A percentile compares a stretch with the other conserved stretches of the same genome.
These are phyloP conservation scores for Mesochorus sp. DNA, from an alignment of 2,888 invertebrate species.

Conservation along the genomic window DNA sequence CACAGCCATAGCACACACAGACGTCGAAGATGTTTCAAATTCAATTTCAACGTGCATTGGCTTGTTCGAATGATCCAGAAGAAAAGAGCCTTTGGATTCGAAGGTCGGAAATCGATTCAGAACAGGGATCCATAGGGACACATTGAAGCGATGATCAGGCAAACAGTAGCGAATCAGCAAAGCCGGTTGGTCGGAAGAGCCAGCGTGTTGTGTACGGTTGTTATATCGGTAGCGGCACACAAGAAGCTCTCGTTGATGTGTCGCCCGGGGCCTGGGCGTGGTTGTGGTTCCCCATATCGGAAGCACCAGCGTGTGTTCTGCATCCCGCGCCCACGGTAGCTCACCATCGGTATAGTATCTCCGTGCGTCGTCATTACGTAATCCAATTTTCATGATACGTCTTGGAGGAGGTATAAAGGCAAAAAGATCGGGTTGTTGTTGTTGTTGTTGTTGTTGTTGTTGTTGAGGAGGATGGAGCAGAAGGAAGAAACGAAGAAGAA, in stretches of 20 bases:
- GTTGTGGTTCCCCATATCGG: slow-evolving; percentile 66
- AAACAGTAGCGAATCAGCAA: slow-evolving; percentile 12
- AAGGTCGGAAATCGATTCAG: neutral
- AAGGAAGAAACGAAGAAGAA: slow-evolving; percentile 11
- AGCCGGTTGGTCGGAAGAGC: neutral
- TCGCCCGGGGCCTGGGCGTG: slow-evolving; percentile 80
- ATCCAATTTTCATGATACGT: slow-evolving; percentile 71
- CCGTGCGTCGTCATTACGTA: slow-evolving; percentile 72
- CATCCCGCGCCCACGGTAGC: slow-evolving; percentile 56
- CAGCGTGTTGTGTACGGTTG: neutral
- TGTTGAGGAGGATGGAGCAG: neutral
- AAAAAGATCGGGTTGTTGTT: neutral
- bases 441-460: slow-evolving; percentile 34
- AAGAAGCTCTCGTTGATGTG: slow-evolving; percentile 63
- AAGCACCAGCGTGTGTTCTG: slow-evolving; percentile 45
- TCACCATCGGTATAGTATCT: slow-evolving; percentile 45
- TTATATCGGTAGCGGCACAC: slow-evolving; percentile 19
- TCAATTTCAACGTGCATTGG: too few relatives aligned
- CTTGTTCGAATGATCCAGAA: too few relatives aligned
- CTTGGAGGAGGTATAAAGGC: slow-evolving; percentile 31
- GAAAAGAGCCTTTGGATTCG: too few relatives aligned
- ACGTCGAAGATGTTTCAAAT: too few relatives aligned
- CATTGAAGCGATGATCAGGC: neutral
- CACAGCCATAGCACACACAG: too few relatives aligned
- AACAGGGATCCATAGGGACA: too few relatives aligned